Evolutionary conservation across 2,888 invertebrate genomes (phyloP), one percentile per base, ranked within the genome.

Genomic region (Pseudanteris insignis): DNA sequence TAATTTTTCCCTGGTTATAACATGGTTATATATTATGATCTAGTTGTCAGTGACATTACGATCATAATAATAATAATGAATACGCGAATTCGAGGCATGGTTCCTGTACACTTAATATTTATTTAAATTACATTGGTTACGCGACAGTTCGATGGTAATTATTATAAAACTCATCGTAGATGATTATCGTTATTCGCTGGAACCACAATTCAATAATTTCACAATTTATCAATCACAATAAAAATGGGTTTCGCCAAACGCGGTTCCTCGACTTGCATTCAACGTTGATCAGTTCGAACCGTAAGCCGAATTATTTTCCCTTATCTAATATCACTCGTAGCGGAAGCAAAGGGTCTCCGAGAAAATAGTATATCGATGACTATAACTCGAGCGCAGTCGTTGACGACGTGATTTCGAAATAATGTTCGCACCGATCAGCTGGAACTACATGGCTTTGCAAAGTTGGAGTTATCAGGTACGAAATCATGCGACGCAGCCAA

Each of bases 11-110:
- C 46, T 59, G 32, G 37, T 53, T 46, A 30, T 50, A 51, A 30
- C 40, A 34, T 47, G 51, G 36, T 50, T 59, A 59, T 41, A 59
- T 46, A 24, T 47, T 47, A 53, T 59, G 51, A 59, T 41, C 50
- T 38, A 37, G 44, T 38, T 38, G 50, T 58, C 50, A 38, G 50
- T n/a, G n/a, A n/a, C n/a, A 50, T 58, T 58, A 58, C 50, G 44
- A 33, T 11, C 13, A 38, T 37, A 43, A 41, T 43, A 36, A 57
- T 48, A 48, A 57, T 24, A 30, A 43, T 36, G 41, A 57, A 48
- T 48, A 37, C 33, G 14, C 30, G 41, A 57, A 48, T 48, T 55
- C 32, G 34, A 26, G 29, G 43, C 43, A 29, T 55, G 41, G 47
- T 43, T 57, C 37, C 57, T 13, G 32, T 29, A 36, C 26, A 37